Conservation (phyloP, 2,797 vertebrate genomes). For the Poeciliopsis presidionis region DNA sequence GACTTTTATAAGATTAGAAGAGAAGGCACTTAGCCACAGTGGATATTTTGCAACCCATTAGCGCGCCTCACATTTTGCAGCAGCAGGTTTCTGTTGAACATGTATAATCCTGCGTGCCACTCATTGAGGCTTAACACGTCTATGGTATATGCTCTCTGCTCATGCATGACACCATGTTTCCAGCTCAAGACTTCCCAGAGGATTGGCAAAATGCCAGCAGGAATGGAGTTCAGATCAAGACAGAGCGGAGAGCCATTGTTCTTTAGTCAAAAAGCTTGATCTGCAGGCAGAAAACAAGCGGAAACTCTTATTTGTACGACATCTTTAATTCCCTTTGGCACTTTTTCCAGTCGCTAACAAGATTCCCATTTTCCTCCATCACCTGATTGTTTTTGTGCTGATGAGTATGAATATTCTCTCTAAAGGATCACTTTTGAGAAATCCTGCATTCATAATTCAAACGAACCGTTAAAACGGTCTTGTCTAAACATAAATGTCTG, state of each 20-base stretch:
- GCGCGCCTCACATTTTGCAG: slow-evolving; percentile 26
- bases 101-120: slow-evolving; percentile 52
- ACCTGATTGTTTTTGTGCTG: slow-evolving; percentile 26
- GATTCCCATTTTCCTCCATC: slow-evolving; percentile 5
- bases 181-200: slow-evolving; percentile 27
- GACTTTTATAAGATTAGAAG: slow-evolving; percentile 3
- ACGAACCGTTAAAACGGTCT: slow-evolving; percentile 18
- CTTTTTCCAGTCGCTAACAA: slow-evolving; percentile 3
- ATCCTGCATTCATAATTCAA: slow-evolving; percentile 33
- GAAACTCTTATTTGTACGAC: slow-evolving; percentile 10
- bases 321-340: neutral
- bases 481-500: slow-evolving; percentile 47
- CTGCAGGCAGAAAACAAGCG: slow-evolving; percentile 4
- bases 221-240: slow-evolving; percentile 32
- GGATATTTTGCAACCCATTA: slow-evolving; percentile 49
- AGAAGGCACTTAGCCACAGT: slow-evolving; percentile 16
- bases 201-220: slow-evolving; percentile 44
- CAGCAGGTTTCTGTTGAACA: slow-evolving; percentile 41
- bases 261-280: slow-evolving; percentile 5
- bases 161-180: slow-evolving; percentile 43
- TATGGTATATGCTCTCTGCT: slow-evolving; percentile 26
- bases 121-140: slow-evolving; percentile 50
- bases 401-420: slow-evolving; percentile 13
- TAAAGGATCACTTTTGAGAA: slow-evolving; percentile 27
- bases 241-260: slow-evolving; percentile 12